Conservation (phyloP, 2,888 invertebrate genomes). For the Spodoptera picta region DNA sequence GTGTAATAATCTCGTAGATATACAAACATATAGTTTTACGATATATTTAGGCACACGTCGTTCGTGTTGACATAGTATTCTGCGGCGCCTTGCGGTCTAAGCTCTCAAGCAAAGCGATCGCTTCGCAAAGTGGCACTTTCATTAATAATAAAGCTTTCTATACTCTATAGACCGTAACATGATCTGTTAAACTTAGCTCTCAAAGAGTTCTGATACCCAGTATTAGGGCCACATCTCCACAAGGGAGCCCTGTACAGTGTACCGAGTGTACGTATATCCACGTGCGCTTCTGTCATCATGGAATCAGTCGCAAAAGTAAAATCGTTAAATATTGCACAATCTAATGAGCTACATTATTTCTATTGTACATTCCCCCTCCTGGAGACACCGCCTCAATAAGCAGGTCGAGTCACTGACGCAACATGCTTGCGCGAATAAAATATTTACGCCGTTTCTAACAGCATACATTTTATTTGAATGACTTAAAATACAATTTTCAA, state of each 20-base stretch:
- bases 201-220: conserved; percentile 14
- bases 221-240: conserved; percentile 33
- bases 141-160: conserved; percentile 56
- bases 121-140: conserved; percentile 42
- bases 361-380: conserved; percentile 40
- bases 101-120: conserved; percentile 40
- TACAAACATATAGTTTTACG: conserved; percentile 53
- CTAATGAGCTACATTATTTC: conserved; percentile 37
- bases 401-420: conserved; percentile 31
- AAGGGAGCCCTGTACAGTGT: conserved; percentile 24
- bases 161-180: conserved; percentile 53
- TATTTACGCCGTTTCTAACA: conserved; percentile 40
- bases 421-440: conserved; percentile 38
- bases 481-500: conserved; percentile 39
- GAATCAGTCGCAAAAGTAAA: conserved; percentile 36
- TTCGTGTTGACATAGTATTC: conserved; percentile 22
- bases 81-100: conserved; percentile 20
- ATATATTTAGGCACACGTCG: conserved; percentile 50
- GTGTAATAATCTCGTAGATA: conserved; percentile 82
- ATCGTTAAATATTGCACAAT: conserved; percentile 54
- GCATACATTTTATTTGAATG: conserved; percentile 25
- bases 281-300: conserved; percentile 10
- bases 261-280: conserved; percentile 13
- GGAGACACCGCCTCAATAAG: conserved; percentile 47
- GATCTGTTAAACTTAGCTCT: conserved; percentile 49